phyloP scores from a whole-genome alignment of 2,113 vertebrate genomes.

The Grammomys dolichurus region DNA sequence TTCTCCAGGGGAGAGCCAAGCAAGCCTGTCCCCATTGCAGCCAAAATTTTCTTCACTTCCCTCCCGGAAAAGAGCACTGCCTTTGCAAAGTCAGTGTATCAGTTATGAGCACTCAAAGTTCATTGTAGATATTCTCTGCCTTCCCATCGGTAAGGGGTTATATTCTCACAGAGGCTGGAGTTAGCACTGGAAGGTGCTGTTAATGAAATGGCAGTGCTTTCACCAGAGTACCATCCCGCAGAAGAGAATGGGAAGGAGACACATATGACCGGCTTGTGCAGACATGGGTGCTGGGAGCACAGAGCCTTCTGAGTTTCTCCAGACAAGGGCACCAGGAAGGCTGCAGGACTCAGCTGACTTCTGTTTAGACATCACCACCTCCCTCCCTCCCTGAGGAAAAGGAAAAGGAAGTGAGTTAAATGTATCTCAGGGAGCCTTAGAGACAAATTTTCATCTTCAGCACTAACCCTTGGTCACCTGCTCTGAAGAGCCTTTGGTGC shows the following conservation, averaged over 20 bases:
- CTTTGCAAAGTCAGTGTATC: background rate
- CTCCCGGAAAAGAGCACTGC: background rate
- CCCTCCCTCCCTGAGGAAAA: background rate
- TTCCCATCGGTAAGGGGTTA: background rate
- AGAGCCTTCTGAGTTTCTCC: background rate
- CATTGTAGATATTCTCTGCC: background rate
- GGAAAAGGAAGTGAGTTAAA: background rate
- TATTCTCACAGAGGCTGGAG: background rate
- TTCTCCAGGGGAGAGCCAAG: background rate
- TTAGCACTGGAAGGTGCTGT: background rate
- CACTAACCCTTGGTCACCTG: background rate
- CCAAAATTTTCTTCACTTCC: background rate
- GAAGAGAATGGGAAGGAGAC: background rate
- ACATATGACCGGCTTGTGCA: accelerated
- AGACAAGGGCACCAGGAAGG: background rate
- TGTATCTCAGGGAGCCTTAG: background rate
- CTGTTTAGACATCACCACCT: background rate
- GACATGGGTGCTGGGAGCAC: background rate
- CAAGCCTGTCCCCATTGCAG: background rate
- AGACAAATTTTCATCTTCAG: background rate
- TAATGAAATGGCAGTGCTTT: background rate
- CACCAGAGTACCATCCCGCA: background rate
- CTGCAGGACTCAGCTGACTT: background rate
- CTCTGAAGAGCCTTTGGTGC: too few species aligned
- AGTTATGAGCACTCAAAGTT: background rate